Evolutionary conservation across 2,888 invertebrate genomes (phyloP).

Genomic region (Metalampra italica): DNA sequence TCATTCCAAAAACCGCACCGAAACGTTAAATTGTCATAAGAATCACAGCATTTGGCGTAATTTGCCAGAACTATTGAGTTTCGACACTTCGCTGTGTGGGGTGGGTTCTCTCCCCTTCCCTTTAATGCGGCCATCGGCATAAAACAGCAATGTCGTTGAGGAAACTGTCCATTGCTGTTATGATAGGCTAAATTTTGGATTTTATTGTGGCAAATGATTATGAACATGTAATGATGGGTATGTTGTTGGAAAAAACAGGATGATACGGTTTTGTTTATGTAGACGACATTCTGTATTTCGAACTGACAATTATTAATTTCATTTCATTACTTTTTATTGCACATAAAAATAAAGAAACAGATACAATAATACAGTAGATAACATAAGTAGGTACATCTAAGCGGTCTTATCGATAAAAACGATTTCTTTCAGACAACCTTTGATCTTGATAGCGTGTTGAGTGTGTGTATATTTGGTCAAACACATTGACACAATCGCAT

Average conservation of each 20-base stretch:
- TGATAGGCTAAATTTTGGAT: background rate
- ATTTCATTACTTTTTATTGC: no score
- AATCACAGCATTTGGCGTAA: constrained; percentile 9
- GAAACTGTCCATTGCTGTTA: background rate
- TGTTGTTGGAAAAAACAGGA: no score
- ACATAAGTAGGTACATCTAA: no score
- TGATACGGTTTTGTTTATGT: background rate
- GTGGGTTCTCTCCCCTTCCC: constrained; percentile 1
- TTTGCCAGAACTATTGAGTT: constrained; percentile 11
- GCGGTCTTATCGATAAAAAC: no score
- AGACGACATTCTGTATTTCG: background rate
- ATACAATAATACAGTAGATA: no score
- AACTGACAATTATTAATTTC: no score
- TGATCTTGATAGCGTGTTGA: no score
- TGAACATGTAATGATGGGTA: no score
- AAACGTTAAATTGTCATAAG: constrained; percentile 5
- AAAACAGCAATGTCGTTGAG: background rate
- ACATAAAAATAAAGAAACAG: no score
- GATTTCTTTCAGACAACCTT: no score
- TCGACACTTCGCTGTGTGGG: constrained; percentile 1
- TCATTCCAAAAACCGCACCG: background rate
- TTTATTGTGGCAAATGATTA: no score
- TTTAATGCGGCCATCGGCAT: background rate
- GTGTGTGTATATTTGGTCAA: no score
- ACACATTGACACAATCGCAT: background rate